Base-by-base conservation (phyloP, 2,113 vertebrate genomes). In the Phalacrocorax brasilianus region DNA sequence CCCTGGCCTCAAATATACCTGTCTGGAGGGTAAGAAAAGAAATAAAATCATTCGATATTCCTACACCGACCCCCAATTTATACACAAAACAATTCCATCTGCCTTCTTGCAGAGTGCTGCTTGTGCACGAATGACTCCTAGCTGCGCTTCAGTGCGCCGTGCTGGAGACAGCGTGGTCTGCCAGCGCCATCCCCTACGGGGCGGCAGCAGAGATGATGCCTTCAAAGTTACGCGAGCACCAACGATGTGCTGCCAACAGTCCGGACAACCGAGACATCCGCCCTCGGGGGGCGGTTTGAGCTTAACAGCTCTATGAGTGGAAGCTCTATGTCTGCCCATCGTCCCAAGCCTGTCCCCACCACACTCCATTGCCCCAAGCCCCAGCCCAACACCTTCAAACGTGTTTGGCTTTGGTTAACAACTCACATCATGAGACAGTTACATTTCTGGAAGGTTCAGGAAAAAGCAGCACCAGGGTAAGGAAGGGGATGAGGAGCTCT, bases 211-310 rank as follows among this genome's bases (percentile, higher is more conserved):
- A 0, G 11, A 33, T 4, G 14, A 33, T 3, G 14, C 68, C 79
- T 35, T 21, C 42, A 4, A 11, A 45, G 32, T 8, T 3, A 22
- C 50, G 8, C 4, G 0, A 56, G 13, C 33, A 9, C 45, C 67
- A 21, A 1, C 0, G 2, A 8, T 0, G 8, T 3, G 9, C 3
- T 3, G 1, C 15, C 16, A 22, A 19, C 27, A 6, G 8, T 3
- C 6, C 59, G 35, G 30, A 10, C 26, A 27, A 16, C 15, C 4
- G 5, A 2, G 4, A 24, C 30, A 4, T 4, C 22, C 1, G 2
- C 27, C 58, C 71, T 32, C 8, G 0, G 0, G 35, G 33, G 7
- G 6, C 1, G 11, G 3, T 72, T 35, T 38, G 62, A 38, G 24
- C 33, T 18, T 1, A 56, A 6, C 9, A 55, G 82, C 15, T 18